These are phyloP conservation scores for Pelusios castaneus DNA, from an alignment of 2,113 vertebrate species.

Conservation along the genomic window DNA sequence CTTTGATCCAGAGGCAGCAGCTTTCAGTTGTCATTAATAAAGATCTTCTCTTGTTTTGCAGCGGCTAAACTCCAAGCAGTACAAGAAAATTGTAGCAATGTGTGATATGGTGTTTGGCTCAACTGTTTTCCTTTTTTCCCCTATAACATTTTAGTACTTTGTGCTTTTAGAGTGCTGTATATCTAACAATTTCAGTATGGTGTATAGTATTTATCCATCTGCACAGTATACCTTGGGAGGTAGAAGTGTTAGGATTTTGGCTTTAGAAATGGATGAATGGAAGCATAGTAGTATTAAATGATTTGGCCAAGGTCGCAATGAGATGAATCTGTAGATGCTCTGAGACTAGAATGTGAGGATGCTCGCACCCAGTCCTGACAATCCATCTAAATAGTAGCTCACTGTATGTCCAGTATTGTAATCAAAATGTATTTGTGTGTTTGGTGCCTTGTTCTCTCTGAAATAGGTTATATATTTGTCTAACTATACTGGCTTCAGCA, in stretches of 20 bases:
- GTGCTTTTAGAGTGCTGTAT: neutral
- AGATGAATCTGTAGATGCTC: neutral
- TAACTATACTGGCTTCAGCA: neutral
- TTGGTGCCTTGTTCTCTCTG: neutral
- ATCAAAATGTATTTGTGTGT: neutral
- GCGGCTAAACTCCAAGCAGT: neutral
- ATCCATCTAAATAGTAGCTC: neutral
- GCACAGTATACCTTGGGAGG: accelerated
- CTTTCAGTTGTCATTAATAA: neutral
- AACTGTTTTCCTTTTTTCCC: neutral
- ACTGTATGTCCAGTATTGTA: accelerated
- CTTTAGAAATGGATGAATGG: neutral
- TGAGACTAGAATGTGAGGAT: neutral
- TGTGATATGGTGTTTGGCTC: neutral
- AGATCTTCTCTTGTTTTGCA: accelerated
- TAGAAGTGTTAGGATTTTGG: neutral
- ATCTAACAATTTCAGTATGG: neutral
- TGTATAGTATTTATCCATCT: neutral
- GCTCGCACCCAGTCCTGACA: neutral
- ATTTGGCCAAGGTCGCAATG: neutral
- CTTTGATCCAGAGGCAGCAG: neutral
- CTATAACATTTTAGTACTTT: neutral
- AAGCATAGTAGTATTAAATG: accelerated
- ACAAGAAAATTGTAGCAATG: neutral
- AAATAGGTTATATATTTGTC: neutral